Conservation (phyloP, 2,888 invertebrate genomes). For the Apocheima hispidaria region DNA sequence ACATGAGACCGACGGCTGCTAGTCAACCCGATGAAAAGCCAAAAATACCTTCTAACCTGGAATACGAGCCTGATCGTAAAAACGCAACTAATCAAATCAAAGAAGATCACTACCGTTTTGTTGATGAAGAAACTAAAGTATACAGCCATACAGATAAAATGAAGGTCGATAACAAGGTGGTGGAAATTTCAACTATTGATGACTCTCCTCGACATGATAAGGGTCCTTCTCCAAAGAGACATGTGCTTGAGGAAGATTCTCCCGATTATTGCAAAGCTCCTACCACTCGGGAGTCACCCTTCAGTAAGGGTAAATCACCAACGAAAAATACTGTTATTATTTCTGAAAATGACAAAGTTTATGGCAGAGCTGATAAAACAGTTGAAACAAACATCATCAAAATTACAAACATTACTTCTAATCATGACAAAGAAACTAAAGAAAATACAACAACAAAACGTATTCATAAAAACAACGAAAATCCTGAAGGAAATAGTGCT, state of each 20-base stretch:
- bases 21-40: conserved; percentile 48
- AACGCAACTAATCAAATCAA: conserved; percentile 52
- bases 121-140: conserved; percentile 78
- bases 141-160: conserved; percentile 57
- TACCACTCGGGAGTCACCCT: not conserved
- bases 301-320: conserved; percentile 55
- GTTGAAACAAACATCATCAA: no score
- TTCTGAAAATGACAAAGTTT: conserved; percentile 46
- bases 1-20: conserved; percentile 64
- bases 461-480: conserved; percentile 12
- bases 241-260: conserved; percentile 50
- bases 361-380: conserved; percentile 41
- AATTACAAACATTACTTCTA: conserved; percentile 26
- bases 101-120: conserved; percentile 72
- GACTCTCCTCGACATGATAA: conserved; percentile 39
- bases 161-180: conserved; percentile 37
- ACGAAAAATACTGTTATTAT: conserved; percentile 58
- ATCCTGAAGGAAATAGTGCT: conserved; percentile 29
- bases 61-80: conserved; percentile 54
- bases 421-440: conserved; percentile 37
- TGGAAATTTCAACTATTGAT: conserved; percentile 21
- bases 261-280: conserved; percentile 39
- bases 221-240: conserved; percentile 51
- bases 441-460: conserved; percentile 32
- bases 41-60: conserved; percentile 42